phyloP scores from a whole-genome alignment of 1,140 invertebrate species.

The Listronotus bonariensis region DNA sequence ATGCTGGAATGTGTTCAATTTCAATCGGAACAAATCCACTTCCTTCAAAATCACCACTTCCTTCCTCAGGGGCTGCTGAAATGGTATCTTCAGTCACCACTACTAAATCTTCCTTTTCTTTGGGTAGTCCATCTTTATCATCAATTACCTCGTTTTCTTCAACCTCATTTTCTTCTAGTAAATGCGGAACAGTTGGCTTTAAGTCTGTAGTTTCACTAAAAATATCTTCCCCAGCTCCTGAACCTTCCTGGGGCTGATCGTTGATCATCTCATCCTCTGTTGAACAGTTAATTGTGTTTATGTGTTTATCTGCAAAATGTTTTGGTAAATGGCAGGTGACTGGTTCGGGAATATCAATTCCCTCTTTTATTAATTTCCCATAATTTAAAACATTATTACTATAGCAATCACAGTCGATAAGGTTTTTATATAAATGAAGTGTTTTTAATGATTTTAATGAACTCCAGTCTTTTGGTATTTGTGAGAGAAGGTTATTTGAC shows the following conservation, averaged over 20 bases:
- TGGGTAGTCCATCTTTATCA: slow-evolving; percentile 59
- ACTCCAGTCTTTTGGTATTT: slow-evolving; percentile 61
- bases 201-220: slow-evolving; percentile 17
- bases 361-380: slow-evolving; percentile 58
- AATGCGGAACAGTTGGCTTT: slow-evolving; percentile 22
- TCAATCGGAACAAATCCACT: slow-evolving; percentile 36
- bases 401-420: slow-evolving; percentile 63
- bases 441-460: slow-evolving; percentile 60
- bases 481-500: slow-evolving; percentile 63
- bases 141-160: slow-evolving; percentile 61
- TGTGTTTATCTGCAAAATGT: slow-evolving; percentile 57
- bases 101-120: slow-evolving; percentile 52
- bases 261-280: slow-evolving; percentile 37
- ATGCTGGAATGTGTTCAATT: slow-evolving; percentile 30
- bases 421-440: slow-evolving; percentile 63
- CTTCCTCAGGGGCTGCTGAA: slow-evolving; percentile 34
- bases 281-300: slow-evolving; percentile 61
- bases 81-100: slow-evolving; percentile 52
- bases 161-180: slow-evolving; percentile 51
- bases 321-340: slow-evolving; percentile 61
- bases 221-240: slow-evolving; percentile 29
- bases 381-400: slow-evolving; percentile 60
- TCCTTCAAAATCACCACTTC: slow-evolving; percentile 43
- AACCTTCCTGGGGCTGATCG: slow-evolving; percentile 37
- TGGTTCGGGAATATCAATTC: slow-evolving; percentile 59